Evolutionary conservation across 2,888 invertebrate genomes (phyloP), one percentile per base, ranked within the genome.

Genomic region (Chironomus tentans): DNA sequence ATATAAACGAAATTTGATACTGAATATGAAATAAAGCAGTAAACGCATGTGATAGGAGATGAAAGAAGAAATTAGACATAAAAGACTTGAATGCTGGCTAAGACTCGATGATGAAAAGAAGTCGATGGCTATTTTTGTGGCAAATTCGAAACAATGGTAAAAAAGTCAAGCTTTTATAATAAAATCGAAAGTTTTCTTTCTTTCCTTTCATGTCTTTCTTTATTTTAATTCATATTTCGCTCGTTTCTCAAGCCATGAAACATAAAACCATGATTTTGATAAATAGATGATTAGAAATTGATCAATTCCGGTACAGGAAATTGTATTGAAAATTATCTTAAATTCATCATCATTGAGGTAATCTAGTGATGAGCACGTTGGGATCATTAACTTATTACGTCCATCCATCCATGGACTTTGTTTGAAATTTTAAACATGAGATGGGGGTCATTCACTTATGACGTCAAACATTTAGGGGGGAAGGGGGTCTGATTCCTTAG

Each of bases 161-260:
- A 74, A 47, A 47, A 74, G 74, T 68, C 21, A 70, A 21, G 24
- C 65, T 65, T n/a, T 13, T 21, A 65, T 65, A 74, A 74, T 74
- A 74, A 74, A 74, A 74, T 74, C 74, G 74, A 74, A 74, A 74
- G 74, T 74, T 74, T 74, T 72, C 24, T 50, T 56, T 56, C 56
- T 15, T 56, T 28, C 28, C 5, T 38, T 38, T 56, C 56, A 56
- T 56, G n/a, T 56, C 56, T 56, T 56, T 56, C 56, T 56, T 56
- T 56, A 15, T 56, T 56, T 56, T 18, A 18, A 15, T 18, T 56
- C 56, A 18, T 56, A 38, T 18, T 50, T 18, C 56, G 18, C n/a
- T 18, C 18, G 7, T 56, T 38, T 48, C 62, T 74, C 68, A 72
- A 22, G 21, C 65, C 46, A 56, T 28, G 68, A 74, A 61, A 21